Evolutionary conservation across 2,888 invertebrate species (phyloP).

Genomic region (Horisme vitalbata): DNA sequence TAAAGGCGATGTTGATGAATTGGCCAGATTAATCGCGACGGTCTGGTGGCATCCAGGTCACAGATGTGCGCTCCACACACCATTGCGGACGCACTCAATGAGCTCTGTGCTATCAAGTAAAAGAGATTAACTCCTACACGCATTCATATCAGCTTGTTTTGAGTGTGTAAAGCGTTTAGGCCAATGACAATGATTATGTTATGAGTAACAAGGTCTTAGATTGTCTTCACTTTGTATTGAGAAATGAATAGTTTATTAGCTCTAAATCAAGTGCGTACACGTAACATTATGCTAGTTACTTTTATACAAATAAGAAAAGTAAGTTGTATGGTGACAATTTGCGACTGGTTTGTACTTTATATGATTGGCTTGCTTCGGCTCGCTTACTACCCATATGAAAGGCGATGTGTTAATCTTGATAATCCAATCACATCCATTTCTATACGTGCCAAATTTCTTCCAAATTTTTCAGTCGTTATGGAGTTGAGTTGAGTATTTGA

Average conservation of each 20-base stretch:
- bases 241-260: not conserved
- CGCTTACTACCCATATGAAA: too few species aligned
- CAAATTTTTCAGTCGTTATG: too few species aligned
- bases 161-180: slow-evolving; percentile 2
- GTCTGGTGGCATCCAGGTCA: slow-evolving; percentile 72
- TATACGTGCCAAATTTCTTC: too few species aligned
- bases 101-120: slow-evolving; percentile 58
- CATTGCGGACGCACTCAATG: slow-evolving; percentile 63
- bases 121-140: slow-evolving; percentile 45
- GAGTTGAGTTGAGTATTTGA: too few species aligned
- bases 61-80: slow-evolving; percentile 55
- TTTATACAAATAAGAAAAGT: not conserved
- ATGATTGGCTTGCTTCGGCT: too few species aligned
- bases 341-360: not conserved
- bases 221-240: slow-evolving; percentile 1
- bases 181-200: slow-evolving; percentile 3
- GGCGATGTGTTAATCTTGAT: too few species aligned
- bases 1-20: slow-evolving; percentile 60
- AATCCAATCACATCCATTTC: too few species aligned
- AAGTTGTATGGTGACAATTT: not conserved
- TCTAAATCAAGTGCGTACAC: not conserved
- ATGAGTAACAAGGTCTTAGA: slow-evolving; percentile 4
- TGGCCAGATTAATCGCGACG: slow-evolving; percentile 70
- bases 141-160: slow-evolving; percentile 18
- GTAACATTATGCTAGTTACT: too few species aligned